Base-by-base conservation (phyloP, 2,888 invertebrate genomes). In the Argyra leucocephala region DNA sequence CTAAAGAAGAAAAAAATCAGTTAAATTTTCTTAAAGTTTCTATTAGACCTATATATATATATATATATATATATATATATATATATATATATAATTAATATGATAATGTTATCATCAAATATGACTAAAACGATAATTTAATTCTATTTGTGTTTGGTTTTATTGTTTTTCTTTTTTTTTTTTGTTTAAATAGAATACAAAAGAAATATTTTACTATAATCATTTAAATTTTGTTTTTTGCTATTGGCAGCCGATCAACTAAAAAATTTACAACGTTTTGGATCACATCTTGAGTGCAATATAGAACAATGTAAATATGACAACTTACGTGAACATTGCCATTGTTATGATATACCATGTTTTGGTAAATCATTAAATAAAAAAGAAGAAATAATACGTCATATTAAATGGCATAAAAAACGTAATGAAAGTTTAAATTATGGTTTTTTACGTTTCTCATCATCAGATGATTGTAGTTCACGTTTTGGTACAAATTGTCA, bases 331-430 rank as follows among this genome's bases (percentile, higher is more conserved):
- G 97, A 97, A 77, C 97, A 97, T 78, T 97, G 96, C 81, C 97
- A 97, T 79, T 93, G 92, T 80, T 86, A 85, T 67, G 83, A 80
- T 65, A 83, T 84, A 78, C 85, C 85, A 70, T 86, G 86, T 72
- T 82, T 83, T 22, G 85, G 86, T 67, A 84, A 93, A 74, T 93
- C 96, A n/a, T 93, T 98, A 76, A 90, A 94, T 74, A 96, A 97
- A 81, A 96, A 97, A 77, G 98, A 98, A 79, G 97, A 98, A 78
- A 97, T 98, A 90, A 96, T 97, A 70, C 87, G 97, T 59, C 97
- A 98, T 80, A 94, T 96, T 76, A 98, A 98, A 83, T 97, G 97
- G 97, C 97, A 98, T 82, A 96, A 96, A 82, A 98, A 98, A 81
- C 86, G 97, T 2, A 96, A 96, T 75, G 97, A 98, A 78, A 95